Evolutionary conservation across 92 coral and sea anemone genomes (phyloP).

Genomic region (Phenganax stokvisi): DNA sequence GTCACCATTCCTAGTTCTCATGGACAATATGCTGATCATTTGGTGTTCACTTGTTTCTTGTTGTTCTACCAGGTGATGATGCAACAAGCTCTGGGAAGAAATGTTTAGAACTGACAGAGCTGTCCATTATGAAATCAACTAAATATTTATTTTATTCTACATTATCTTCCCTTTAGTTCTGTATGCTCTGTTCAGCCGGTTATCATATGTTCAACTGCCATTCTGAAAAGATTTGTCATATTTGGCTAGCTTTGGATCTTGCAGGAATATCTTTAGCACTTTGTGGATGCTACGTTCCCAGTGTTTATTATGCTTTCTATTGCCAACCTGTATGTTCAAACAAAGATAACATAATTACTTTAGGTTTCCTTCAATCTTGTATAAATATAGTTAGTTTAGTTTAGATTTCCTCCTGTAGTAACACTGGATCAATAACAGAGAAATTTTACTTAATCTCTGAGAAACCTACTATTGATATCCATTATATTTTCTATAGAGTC

Average conservation of each 20-base stretch:
- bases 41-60: conserved; percentile 66
- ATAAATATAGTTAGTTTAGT: too few relatives aligned
- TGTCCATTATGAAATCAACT: neutral
- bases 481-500: conserved; percentile 42
- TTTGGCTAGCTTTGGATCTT: conserved; percentile 86
- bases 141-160: neutral
- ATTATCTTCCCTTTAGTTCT: conserved; percentile 47
- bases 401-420: too few relatives aligned
- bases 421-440: too few relatives aligned
- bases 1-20: conserved; percentile 60
- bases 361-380: neutral
- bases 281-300: conserved; percentile 86
- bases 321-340: conserved; percentile 66
- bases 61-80: conserved; percentile 65
- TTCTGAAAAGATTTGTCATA: conserved; percentile 82
- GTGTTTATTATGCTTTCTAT: conserved; percentile 86
- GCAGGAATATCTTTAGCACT: conserved; percentile 93
- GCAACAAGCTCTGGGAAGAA: neutral
- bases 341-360: neutral
- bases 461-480: neutral
- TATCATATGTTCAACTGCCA: conserved; percentile 90
- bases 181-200: conserved; percentile 85
- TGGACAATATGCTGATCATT: conserved; percentile 70
- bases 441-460: too few relatives aligned
- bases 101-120: neutral